Evolutionary conservation across 2,888 invertebrate species (phyloP).

Genomic region (Cetonia aurata): DNA sequence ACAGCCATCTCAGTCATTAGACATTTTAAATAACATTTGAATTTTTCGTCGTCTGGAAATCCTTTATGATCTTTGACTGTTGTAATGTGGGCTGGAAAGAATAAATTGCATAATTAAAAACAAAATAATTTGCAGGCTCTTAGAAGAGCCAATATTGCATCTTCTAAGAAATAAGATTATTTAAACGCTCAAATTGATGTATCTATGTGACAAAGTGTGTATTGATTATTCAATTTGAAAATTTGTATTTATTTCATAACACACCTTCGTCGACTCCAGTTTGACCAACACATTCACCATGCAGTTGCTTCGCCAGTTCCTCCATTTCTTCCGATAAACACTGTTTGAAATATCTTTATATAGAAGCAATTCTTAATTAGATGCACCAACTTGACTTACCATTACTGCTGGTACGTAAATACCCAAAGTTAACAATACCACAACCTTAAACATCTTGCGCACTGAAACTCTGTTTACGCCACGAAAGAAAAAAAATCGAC

Average conservation of each 20-base stretch:
- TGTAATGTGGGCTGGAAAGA: slow-evolving; percentile 56
- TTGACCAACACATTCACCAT: slow-evolving; percentile 63
- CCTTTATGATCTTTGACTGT: slow-evolving; percentile 57
- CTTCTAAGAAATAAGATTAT: not conserved
- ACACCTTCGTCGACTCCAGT: slow-evolving; percentile 63
- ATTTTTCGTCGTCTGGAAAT: slow-evolving; percentile 61
- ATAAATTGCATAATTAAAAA: slow-evolving; percentile 4
- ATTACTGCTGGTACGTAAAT: slow-evolving; percentile 7
- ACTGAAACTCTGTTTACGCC: not conserved
- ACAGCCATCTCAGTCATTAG: slow-evolving; percentile 58
- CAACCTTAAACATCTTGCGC: slow-evolving; percentile 16
- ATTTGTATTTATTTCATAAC: no score
- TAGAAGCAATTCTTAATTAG: not conserved
- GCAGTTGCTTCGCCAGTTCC: slow-evolving; percentile 62
- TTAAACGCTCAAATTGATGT: not conserved
- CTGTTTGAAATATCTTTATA: not conserved
- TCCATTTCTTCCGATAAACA: slow-evolving; percentile 59
- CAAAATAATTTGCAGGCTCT: no score
- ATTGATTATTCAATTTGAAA: no score
- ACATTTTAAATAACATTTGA: slow-evolving; percentile 64
- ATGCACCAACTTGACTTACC: not conserved
- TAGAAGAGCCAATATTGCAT: no score
- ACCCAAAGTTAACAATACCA: slow-evolving; percentile 12
- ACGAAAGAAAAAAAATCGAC: not conserved
- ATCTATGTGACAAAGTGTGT: no score